These are phyloP conservation scores for Rhincodon typus DNA, from an alignment of 2,797 vertebrate genomes.

Conservation along the genomic window DNA sequence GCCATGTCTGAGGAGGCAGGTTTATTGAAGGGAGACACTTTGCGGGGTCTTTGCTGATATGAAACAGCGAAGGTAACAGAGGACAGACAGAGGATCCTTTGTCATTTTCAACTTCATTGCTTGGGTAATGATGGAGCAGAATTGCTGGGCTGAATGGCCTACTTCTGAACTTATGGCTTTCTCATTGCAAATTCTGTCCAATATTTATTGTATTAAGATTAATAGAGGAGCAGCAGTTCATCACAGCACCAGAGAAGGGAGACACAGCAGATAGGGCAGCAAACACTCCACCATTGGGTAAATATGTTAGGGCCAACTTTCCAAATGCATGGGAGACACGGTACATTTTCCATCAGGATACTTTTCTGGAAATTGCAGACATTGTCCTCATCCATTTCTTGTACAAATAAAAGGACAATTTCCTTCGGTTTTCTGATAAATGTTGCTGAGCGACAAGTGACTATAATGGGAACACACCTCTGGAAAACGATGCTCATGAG, in stretches of 20 bases:
- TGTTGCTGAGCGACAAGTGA: not conserved
- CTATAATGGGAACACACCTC: not conserved
- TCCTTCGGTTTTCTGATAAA: not conserved
- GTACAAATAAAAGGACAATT: not conserved
- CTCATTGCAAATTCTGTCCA: not conserved
- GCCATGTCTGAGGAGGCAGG: not conserved
- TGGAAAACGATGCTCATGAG: not conserved
- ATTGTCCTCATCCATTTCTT: not conserved
- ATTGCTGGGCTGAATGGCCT: no score
- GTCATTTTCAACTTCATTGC: not conserved
- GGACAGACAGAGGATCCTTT: not conserved
- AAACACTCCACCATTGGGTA: not conserved
- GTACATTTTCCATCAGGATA: not conserved
- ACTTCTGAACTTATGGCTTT: not conserved
- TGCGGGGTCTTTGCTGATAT: not conserved
- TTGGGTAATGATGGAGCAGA: no score
- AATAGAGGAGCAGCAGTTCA: not conserved
- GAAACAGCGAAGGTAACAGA: not conserved
- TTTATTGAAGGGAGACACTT: not conserved
- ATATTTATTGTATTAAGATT: no score
- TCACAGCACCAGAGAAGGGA: not conserved
- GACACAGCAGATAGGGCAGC: not conserved
- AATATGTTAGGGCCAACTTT: not conserved
- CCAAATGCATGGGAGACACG: not conserved
- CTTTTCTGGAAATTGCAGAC: not conserved